A percentile compares a stretch with the other conserved stretches of the same genome.
Conservation (phyloP, 2,797 vertebrate species). For the Scolopax rusticola region DNA sequence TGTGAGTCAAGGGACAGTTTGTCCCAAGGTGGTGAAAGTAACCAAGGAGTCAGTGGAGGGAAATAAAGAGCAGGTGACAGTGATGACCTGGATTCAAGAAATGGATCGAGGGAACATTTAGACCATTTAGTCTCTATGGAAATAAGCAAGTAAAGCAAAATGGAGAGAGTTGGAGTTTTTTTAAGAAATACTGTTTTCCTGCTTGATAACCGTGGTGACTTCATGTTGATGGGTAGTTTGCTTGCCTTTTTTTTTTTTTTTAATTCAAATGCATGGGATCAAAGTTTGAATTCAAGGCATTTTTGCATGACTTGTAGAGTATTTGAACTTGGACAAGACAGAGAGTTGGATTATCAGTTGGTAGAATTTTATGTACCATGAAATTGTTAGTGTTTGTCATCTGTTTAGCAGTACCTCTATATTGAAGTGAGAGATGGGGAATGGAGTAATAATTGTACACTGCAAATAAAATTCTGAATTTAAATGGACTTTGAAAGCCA, state of each 20-base stretch:
- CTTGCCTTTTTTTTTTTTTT: neutral
- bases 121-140: neutral
- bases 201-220: neutral
- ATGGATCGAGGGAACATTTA: neutral
- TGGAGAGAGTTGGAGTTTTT: neutral
- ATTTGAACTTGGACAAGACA: neutral
- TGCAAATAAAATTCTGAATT: conserved; percentile 49
- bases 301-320: neutral
- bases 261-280: neutral
- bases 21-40: fast-evolving
- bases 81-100: fast-evolving
- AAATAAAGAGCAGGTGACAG: neutral
- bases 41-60: neutral
- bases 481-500: conserved; percentile 48
- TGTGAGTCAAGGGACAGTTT: no score
- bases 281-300: neutral
- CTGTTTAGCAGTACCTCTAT: neutral
- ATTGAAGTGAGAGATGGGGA: neutral
- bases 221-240: neutral
- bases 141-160: neutral
- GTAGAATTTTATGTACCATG: neutral
- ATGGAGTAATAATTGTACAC: neutral
- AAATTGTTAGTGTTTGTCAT: conserved; percentile 11
- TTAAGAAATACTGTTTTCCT: neutral
- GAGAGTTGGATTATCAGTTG: neutral